Conservation (phyloP, 2,888 invertebrate species). For the Cryptus armator region DNA sequence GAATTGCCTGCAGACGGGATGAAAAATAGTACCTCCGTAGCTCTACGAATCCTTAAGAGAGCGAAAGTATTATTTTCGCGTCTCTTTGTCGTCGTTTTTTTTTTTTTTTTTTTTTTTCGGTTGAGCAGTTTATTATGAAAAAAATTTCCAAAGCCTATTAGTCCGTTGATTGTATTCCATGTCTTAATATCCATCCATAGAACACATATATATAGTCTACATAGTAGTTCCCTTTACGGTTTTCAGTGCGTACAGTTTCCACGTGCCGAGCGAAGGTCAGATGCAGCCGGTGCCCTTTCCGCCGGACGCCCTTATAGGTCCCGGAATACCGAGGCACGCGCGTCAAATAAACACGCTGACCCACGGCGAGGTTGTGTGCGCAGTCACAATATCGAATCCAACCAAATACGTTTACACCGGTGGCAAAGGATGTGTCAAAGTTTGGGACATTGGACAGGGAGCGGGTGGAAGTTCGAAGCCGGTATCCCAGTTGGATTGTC, state of each 20-base stretch:
- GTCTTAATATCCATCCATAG: neutral
- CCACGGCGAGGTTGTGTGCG: conserved; percentile 98
- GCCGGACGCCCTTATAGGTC: conserved; percentile 95
- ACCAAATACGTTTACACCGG: conserved; percentile 98
- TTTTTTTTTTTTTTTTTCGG: neutral
- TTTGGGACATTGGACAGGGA: conserved; percentile 97
- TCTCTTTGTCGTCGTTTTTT: no score
- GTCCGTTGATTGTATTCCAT: neutral
- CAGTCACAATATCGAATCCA: conserved; percentile 97
- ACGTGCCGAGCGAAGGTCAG: conserved; percentile 94
- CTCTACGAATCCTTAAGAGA: neutral
- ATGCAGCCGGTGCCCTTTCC: conserved; percentile 97
- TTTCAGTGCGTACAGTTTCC: conserved; percentile 96
- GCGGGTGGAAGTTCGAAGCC: conserved; percentile 91
- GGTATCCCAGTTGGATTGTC: conserved; percentile 95
- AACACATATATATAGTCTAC: conserved; percentile 17
- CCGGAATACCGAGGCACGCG: conserved; percentile 96
- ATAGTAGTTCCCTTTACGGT: conserved; percentile 38
- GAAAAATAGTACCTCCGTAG: no score
- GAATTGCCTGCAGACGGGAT: no score
- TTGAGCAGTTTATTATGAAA: neutral
- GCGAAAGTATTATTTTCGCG: no score
- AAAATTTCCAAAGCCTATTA: neutral
- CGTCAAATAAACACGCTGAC: conserved; percentile 96
- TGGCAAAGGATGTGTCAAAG: conserved; percentile 98